Base-by-base conservation (phyloP, 1,140 invertebrate genomes). In the Pentalonia nigronervosa region DNA sequence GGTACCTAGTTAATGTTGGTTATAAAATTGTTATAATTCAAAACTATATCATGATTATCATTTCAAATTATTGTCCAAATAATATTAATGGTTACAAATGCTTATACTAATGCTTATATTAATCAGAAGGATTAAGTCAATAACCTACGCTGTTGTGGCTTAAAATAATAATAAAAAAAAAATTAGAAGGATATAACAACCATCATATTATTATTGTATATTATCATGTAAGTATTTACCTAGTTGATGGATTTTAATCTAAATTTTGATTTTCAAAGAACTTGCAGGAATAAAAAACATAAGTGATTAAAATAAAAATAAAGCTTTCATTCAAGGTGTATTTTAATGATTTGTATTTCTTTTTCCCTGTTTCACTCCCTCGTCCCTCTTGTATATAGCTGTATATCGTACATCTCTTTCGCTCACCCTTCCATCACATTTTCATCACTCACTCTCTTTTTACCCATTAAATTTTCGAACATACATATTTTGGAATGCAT, bases 401-500 rank as follows among this genome's bases (percentile, higher is more conserved):
- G 34, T n/a, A 30, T 67, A 30, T 67, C 60, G 8, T 36, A 41
- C 41, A 23, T 36, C 8, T 36, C 36, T 25, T 45, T 11, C 83
- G 25, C 23, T 89, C 2, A 11, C 48, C 34, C 87, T 2, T 88
- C 86, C 48, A n/a, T n/a, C 60, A 17, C n/a, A 0, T 88, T 3
- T 50, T 7, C 50, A 21, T 88, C 17, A 9, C 25, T 88, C 48
- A 36, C 48, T 48, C 47, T 87, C 45, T 50, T 2, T 47, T 20
- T 87, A 45, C 41, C 48, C 30, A 17, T 36, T 36, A 53, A 17
- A 88, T 53, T 53, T 2, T 89, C 87, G 9, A 89, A 53, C 50
- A 41, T 25, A 60, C 36, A 60, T 76, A 76, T 90, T 60, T 60
- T 14, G 36, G 53, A 90, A 90, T 90, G 36, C 25, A 90, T 56